A percentile compares a stretch with the other conserved stretches of the same genome.
Conservation (phyloP, 1,140 invertebrate species). For the Diorhabda sublineata region DNA sequence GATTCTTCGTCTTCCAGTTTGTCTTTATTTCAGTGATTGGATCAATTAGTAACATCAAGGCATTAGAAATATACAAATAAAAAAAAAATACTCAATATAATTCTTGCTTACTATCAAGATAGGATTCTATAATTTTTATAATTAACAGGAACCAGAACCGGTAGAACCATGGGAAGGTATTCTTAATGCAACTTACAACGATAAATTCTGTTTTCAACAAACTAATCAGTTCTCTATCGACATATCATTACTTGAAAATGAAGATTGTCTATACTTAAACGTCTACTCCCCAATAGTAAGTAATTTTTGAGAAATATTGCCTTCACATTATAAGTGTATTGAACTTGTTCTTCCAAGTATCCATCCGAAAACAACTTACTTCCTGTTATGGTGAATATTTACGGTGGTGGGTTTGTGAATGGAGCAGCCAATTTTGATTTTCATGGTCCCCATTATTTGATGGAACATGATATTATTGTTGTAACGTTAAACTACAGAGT, state of each 20-base stretch:
- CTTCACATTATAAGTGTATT: too few species aligned
- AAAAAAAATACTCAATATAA: too few species aligned
- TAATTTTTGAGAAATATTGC: not conserved
- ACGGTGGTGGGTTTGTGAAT: constrained; percentile 23
- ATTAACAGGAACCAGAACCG: not conserved
- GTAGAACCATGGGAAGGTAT: not conserved
- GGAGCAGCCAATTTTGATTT: constrained; percentile 7
- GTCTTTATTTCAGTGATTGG: too few species aligned
- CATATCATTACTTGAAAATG: not conserved
- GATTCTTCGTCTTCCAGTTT: too few species aligned
- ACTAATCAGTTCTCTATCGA: not conserved
- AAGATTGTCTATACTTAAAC: not conserved
- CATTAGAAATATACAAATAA: too few species aligned
- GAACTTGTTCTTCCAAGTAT: not conserved
- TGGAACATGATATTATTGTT: constrained; percentile 22
- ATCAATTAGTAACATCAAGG: too few species aligned
- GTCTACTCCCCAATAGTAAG: not conserved
- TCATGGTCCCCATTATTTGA: constrained; percentile 20
- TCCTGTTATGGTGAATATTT: constrained; percentile 24
- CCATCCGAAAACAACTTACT: not conserved
- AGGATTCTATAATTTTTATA: too few species aligned
- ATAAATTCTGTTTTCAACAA: constrained; percentile 1
- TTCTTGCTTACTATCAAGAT: too few species aligned
- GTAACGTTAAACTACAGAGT: constrained; percentile 25
- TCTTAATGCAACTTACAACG: not conserved